Conservation (phyloP, 1,140 invertebrate species). For the Coenobita brevimanus region DNA sequence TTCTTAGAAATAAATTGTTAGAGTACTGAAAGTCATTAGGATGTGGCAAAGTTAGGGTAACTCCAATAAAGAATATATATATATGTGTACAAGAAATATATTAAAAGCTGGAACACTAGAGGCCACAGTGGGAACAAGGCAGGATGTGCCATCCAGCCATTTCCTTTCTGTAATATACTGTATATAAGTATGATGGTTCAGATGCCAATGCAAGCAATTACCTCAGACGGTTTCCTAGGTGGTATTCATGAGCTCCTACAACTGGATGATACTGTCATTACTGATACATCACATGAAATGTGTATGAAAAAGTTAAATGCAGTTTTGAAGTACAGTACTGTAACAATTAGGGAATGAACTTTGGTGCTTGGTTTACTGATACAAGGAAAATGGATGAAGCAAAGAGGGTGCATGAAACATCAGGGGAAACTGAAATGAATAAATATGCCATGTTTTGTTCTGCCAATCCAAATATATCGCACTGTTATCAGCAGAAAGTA, state of each 20-base stretch:
- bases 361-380: background rate
- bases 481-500: background rate
- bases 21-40: conserved; percentile 3
- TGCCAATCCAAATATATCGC: background rate
- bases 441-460: conserved; percentile 5
- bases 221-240: too few relatives aligned
- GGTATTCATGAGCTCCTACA: too few relatives aligned
- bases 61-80: background rate
- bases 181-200: too few relatives aligned
- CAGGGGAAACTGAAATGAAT: background rate
- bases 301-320: too few relatives aligned
- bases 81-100: background rate
- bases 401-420: background rate
- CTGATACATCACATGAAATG: too few relatives aligned
- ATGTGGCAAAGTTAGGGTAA: conserved; percentile 4
- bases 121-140: too few relatives aligned
- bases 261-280: too few relatives aligned
- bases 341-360: background rate
- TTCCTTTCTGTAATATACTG: too few relatives aligned
- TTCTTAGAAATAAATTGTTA: conserved; percentile 10
- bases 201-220: too few relatives aligned
- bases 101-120: too few relatives aligned
- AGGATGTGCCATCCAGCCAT: too few relatives aligned
- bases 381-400: background rate
- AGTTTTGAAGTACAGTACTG: too few relatives aligned